A percentile compares a stretch with the other conserved stretches of the same genome.
phyloP scores from a whole-genome alignment of 2,888 invertebrate genomes.

The Drosophila setosimentum region DNA sequence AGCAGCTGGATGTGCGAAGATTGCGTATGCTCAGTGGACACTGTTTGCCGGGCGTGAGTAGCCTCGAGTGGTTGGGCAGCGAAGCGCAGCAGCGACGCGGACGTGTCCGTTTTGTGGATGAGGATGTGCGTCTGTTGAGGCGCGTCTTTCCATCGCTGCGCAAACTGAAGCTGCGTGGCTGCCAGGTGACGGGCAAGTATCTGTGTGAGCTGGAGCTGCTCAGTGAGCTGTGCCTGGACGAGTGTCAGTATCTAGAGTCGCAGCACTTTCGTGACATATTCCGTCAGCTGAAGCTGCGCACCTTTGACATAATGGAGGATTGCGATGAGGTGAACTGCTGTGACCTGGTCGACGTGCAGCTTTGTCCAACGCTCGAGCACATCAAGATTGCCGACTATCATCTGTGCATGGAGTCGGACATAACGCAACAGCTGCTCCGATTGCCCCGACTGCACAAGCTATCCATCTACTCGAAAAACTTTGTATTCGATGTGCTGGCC shows the following conservation, averaged over 20 bases:
- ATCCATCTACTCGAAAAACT: slow-evolving; percentile 77
- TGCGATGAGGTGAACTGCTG: slow-evolving; percentile 81
- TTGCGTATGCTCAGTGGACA: slow-evolving; percentile 62
- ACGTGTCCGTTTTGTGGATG: slow-evolving; percentile 67
- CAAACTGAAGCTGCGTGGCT: slow-evolving; percentile 64
- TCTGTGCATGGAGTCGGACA: slow-evolving; percentile 75
- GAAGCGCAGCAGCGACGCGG: slow-evolving; percentile 38
- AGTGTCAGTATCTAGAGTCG: slow-evolving; percentile 75
- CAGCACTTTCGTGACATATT: slow-evolving; percentile 74
- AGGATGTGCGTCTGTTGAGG: slow-evolving; percentile 69
- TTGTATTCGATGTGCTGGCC: slow-evolving; percentile 77
- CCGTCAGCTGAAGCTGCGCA: slow-evolving; percentile 62
- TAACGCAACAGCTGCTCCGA: slow-evolving; percentile 66
- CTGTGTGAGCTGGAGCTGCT: slow-evolving; percentile 60
- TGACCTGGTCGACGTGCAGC: slow-evolving; percentile 67
- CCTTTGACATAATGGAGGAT: slow-evolving; percentile 79
- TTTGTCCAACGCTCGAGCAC: slow-evolving; percentile 76
- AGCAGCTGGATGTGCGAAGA: slow-evolving; percentile 56
- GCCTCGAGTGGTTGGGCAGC: slow-evolving; percentile 60
- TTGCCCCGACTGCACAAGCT: slow-evolving; percentile 69
- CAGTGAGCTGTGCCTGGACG: slow-evolving; percentile 63
- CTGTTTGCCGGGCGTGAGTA: slow-evolving; percentile 42
- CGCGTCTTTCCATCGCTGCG: slow-evolving; percentile 67
- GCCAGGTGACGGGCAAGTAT: slow-evolving; percentile 73
- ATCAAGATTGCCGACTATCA: slow-evolving; percentile 81